Base-by-base conservation (phyloP, 1,140 invertebrate genomes). In the Drosophila miranda region DNA sequence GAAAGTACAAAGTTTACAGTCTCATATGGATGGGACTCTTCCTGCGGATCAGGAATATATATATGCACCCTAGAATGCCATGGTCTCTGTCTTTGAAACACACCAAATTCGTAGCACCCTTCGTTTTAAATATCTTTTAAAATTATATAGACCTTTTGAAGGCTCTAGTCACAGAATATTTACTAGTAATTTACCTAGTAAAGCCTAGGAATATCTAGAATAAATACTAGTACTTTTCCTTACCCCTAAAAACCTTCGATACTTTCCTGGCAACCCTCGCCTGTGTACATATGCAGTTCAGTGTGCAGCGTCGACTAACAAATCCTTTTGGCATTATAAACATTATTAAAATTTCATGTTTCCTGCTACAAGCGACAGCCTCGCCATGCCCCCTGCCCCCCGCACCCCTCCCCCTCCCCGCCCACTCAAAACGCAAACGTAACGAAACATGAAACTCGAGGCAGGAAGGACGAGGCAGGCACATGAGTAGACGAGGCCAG, bases 311-410 rank as follows among this genome's bases (percentile, higher is more conserved):
- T 81, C 82, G 82, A 77, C 81, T 86, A 86, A 86, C 83, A 87
- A 87, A 87, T 87, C 82, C 82, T 87, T 87, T 87, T 87, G 82
- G 82, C 82, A 88, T 87, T 87, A 87, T 87, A 87, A 87, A 87
- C 82, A 87, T 87, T 87, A 87, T 87, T 87, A 87, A 87, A 87
- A 87, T 87, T 87, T 87, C 82, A 87, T 87, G 82, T 87, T 88
- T 87, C 81, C 80, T 86, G 73, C 82, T 86, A 77, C 73, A 62
- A 74, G 77, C 82, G 78, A 52, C 78, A 60, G 62, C 61, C 59
- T 42, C 77, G 53, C 44, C 16, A 16, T 16, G 16, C 16, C 16
- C 16, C 16, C 16, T 1, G 16, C 16, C 0, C 16, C 16, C 0
- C 16, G 16, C n/a, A n/a, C 16, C 16, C 16, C 16, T 0, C 16